These are phyloP conservation scores for Nebria salina DNA, from an alignment of 2,888 invertebrate species.

Conservation along the genomic window DNA sequence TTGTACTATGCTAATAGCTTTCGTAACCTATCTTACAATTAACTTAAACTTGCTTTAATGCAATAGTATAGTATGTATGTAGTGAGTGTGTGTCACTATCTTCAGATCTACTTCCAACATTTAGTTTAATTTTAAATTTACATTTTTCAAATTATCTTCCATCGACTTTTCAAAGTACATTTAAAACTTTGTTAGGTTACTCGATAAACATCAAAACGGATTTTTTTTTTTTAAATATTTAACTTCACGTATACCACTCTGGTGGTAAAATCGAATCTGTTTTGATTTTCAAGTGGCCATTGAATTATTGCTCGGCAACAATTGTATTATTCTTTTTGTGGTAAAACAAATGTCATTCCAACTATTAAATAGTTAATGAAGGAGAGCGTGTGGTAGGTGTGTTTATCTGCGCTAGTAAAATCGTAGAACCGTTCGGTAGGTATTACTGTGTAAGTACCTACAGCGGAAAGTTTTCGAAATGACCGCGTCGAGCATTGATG, in stretches of 20 bases:
- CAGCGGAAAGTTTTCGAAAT: slow-evolving; percentile 26
- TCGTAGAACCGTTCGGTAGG: not conserved
- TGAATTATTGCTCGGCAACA: no score
- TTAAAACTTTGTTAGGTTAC: not conserved
- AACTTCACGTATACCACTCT: not conserved
- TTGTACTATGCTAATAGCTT: not conserved
- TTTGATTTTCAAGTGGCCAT: no score
- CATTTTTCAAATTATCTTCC: not conserved
- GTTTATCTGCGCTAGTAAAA: not conserved
- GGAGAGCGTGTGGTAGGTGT: not conserved
- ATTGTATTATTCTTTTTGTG: not conserved
- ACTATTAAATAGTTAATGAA: not conserved
- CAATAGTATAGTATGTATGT: not conserved
- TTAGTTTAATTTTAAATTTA: not conserved
- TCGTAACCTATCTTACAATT: slow-evolving; percentile 1
- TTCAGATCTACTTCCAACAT: not conserved
- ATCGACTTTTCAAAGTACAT: not conserved
- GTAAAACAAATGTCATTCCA: not conserved
- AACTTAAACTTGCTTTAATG: not conserved
- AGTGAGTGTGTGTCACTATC: not conserved
- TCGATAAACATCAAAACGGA: not conserved
- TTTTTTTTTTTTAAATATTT: not conserved
- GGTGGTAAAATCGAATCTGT: no score
- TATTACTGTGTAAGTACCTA: not conserved
- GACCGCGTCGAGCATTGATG: slow-evolving; percentile 45